These are phyloP conservation scores for Dugesia japonica DNA, from an alignment of 2,888 invertebrate genomes.

Conservation along the genomic window DNA sequence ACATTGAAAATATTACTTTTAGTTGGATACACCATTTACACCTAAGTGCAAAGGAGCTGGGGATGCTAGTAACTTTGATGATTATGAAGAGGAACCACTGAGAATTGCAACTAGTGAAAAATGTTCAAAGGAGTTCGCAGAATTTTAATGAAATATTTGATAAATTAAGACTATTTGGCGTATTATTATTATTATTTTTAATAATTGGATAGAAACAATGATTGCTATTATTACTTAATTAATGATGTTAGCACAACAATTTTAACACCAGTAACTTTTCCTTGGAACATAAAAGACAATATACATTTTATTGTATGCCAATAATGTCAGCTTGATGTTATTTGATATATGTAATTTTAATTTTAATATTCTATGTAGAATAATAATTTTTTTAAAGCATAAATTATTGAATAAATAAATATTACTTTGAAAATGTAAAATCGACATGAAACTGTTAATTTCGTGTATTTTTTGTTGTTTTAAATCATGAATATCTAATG, in stretches of 20 bases:
- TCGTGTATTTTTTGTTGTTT: background rate
- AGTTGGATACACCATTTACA: conserved; percentile 93
- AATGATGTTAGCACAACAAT: background rate
- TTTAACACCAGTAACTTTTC: background rate
- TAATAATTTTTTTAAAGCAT: background rate
- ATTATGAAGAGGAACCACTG: conserved; percentile 95
- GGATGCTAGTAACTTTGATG: conserved; percentile 98
- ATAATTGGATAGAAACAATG: background rate
- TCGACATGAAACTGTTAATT: background rate
- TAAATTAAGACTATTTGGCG: background rate
- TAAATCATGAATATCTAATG: background rate
- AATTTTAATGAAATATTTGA: conserved; percentile 55
- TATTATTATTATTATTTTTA: conserved; percentile 14
- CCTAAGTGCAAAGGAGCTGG: conserved; percentile 96
- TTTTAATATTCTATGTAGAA: background rate
- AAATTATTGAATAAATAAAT: background rate
- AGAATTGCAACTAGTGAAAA: conserved; percentile 96
- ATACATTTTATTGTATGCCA: background rate
- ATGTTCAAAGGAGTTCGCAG: conserved; percentile 98
- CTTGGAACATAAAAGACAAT: background rate
- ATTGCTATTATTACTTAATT: background rate
- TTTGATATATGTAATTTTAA: background rate
- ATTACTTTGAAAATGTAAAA: background rate
- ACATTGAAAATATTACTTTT: too few relatives aligned
- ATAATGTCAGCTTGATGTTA: background rate